phyloP scores from a whole-genome alignment of 2,797 vertebrate species.

The Neopelma chrysocephalum region DNA sequence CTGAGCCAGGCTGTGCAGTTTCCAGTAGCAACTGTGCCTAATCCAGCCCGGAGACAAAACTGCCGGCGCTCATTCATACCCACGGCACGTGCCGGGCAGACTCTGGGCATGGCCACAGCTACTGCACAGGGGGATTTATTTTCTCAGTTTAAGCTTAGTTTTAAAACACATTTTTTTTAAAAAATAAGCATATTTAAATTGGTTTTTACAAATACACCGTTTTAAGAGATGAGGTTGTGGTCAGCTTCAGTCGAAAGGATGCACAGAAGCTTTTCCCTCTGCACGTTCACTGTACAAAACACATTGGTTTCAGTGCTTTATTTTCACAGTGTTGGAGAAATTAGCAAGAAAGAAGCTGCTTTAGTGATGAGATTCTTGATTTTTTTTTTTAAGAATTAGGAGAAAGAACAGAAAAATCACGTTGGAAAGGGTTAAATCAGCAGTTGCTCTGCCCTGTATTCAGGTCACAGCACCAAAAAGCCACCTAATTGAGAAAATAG shows the following conservation, averaged over 20 bases:
- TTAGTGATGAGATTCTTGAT: too few relatives aligned
- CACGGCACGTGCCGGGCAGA: conserved; percentile 5
- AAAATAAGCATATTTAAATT: not conserved
- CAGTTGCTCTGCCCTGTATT: not conserved
- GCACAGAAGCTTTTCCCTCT: not conserved
- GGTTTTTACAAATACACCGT: not conserved
- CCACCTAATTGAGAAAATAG: not conserved
- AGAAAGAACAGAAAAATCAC: not conserved
- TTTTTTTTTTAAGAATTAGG: not conserved
- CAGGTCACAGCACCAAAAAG: not conserved
- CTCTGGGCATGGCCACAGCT: not conserved
- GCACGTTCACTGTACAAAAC: fast-evolving
- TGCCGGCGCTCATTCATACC: conserved; percentile 21
- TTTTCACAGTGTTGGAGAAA: not conserved
- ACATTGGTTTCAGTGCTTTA: not conserved
- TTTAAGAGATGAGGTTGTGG: not conserved
- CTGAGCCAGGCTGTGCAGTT: not conserved
- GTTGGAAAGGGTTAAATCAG: not conserved
- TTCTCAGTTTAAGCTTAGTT: not conserved
- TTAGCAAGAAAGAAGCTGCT: not conserved
- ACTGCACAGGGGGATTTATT: fast-evolving
- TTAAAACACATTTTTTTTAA: not conserved
- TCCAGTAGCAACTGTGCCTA: conserved; percentile 62
- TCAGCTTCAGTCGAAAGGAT: not conserved
- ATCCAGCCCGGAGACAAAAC: conserved; percentile 34